phyloP scores from a whole-genome alignment of 2,113 vertebrate species.

The Aegithalos caudatus region DNA sequence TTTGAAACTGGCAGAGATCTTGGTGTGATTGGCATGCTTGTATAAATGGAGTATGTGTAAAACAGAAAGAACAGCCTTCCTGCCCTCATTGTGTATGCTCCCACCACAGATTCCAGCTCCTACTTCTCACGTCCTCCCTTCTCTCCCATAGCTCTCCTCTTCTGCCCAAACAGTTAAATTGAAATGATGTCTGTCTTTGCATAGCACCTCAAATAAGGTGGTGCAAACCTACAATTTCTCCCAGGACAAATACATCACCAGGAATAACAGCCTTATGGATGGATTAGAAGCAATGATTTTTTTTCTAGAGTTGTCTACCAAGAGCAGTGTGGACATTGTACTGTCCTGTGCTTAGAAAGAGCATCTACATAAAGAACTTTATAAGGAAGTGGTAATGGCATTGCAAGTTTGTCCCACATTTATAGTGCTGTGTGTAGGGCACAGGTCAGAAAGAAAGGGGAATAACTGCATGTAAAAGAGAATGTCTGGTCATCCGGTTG shows the following conservation, averaged over 20 bases:
- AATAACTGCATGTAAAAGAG: not conserved
- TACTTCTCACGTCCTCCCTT: not conserved
- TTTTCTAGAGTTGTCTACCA: not conserved
- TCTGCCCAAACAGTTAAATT: not conserved
- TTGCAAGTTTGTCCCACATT: not conserved
- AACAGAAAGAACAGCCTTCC: not conserved
- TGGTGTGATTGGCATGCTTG: not conserved
- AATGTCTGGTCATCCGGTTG: not conserved
- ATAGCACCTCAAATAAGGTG: not conserved
- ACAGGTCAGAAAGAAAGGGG: not conserved
- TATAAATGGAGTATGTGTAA: not conserved
- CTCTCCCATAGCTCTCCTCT: accelerated
- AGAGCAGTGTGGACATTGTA: accelerated
- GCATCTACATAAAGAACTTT: not conserved
- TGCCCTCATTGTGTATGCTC: not conserved
- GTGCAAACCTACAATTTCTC: not conserved
- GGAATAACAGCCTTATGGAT: not conserved
- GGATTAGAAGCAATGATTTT: not conserved
- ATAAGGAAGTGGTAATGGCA: not conserved
- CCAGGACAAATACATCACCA: not conserved
- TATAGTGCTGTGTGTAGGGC: not conserved
- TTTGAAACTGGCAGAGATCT: not conserved
- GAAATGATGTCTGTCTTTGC: accelerated
- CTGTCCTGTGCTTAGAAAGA: not conserved
- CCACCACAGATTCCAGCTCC: not conserved